These are phyloP conservation scores for Athripsodes cinereus DNA, from an alignment of 2,888 invertebrate species.

Conservation along the genomic window DNA sequence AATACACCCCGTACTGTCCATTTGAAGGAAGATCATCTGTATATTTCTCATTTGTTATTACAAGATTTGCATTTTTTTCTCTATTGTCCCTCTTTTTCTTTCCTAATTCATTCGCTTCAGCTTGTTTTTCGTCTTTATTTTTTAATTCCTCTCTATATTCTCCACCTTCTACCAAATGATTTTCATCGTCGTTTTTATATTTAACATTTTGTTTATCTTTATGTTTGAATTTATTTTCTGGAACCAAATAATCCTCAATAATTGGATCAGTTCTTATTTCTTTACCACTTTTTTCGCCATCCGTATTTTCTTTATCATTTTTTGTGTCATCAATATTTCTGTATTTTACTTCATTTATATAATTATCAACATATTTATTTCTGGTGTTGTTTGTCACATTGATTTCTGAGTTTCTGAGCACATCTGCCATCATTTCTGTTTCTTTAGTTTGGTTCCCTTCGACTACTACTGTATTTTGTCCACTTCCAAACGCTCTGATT, in stretches of 20 bases:
- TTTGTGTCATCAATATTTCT: background rate
- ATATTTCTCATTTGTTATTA: slow-evolving; percentile 1
- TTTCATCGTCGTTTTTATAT: background rate
- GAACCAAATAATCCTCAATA: background rate
- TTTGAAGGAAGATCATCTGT: background rate
- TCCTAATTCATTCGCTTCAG: background rate
- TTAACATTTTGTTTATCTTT: background rate
- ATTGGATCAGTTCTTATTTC: background rate
- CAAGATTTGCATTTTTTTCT: background rate
- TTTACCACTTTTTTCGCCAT: background rate
- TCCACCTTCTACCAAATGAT: slow-evolving; percentile 28
- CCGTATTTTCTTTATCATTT: background rate
- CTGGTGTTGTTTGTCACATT: no score
- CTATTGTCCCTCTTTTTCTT: background rate
- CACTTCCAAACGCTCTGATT: slow-evolving; percentile 3
- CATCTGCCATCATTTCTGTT: no score
- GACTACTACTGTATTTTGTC: background rate
- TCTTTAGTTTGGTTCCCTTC: background rate
- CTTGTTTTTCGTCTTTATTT: slow-evolving; percentile 1
- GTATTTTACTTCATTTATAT: background rate
- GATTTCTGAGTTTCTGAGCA: no score
- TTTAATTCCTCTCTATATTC: background rate
- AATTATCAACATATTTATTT: no score
- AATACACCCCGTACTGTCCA: background rate
- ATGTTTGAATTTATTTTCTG: background rate